Evolutionary conservation across 2,113 vertebrate species (phyloP).

Genomic region (Myxocyprinus asiaticus): DNA sequence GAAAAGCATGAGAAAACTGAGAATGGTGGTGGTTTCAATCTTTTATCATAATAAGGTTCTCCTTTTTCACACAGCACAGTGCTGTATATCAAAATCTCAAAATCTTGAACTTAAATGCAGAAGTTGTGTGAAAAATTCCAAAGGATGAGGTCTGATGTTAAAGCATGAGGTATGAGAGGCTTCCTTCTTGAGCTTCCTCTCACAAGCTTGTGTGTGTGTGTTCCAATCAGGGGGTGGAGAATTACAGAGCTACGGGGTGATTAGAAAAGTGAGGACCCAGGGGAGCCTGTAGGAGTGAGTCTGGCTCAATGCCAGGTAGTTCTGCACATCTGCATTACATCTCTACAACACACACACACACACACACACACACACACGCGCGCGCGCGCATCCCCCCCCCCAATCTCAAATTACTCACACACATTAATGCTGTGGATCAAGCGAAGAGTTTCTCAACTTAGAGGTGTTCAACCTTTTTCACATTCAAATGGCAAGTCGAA

Average conservation of each 20-base stretch:
- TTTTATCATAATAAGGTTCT: background rate
- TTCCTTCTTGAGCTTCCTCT: conserved; percentile 54
- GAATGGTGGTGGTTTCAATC: background rate
- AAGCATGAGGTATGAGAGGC: conserved; percentile 47
- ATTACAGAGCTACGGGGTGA: conserved; percentile 20
- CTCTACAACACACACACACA: conserved; percentile 34
- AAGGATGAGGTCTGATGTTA: conserved; percentile 47
- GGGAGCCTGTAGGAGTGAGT: conserved; percentile 31
- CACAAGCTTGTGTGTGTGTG: conserved; percentile 23
- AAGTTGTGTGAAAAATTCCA: conserved; percentile 38
- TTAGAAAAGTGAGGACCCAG: conserved; percentile 35
- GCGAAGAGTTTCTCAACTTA: background rate
- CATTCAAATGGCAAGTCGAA: background rate
- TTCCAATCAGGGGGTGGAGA: conserved; percentile 18
- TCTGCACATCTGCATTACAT: conserved; percentile 58
- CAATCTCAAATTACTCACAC: background rate
- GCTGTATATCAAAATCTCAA: background rate
- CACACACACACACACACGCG: conserved; percentile 10
- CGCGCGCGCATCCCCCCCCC: background rate
- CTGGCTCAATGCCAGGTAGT: conserved; percentile 42
- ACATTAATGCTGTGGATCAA: conserved; percentile 1
- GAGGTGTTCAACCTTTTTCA: background rate
- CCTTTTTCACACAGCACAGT: background rate
- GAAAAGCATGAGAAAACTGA: background rate
- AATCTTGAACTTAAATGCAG: conserved; percentile 44